A percentile compares a stretch with the other conserved stretches of the same genome.
These are phyloP conservation scores for Aporophyla nigra DNA, from an alignment of 2,888 invertebrate species.

Conservation along the genomic window DNA sequence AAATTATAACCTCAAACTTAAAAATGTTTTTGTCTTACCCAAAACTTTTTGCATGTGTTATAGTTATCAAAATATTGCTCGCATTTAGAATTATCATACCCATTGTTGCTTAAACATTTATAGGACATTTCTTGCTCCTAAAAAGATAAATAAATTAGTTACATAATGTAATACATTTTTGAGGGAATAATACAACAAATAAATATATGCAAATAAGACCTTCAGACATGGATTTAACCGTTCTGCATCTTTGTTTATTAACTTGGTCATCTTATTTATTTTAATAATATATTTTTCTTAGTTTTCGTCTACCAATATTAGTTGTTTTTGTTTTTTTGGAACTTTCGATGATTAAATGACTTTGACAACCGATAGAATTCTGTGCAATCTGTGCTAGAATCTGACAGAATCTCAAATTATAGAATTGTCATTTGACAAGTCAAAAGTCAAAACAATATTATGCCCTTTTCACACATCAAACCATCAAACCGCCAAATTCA, in stretches of 20 bases:
- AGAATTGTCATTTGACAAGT: no score
- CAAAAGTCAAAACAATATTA: not conserved
- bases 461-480: not conserved
- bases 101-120: slow-evolving; percentile 93
- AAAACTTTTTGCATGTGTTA: slow-evolving; percentile 95
- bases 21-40: slow-evolving; percentile 90
- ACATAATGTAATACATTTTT: slow-evolving; percentile 56
- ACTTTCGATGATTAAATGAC: slow-evolving; percentile 1
- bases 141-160: slow-evolving; percentile 73
- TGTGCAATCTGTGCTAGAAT: no score
- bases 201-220: slow-evolving; percentile 67
- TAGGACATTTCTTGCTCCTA: slow-evolving; percentile 94
- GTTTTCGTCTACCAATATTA: not conserved
- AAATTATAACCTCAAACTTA: slow-evolving; percentile 15
- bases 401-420: not conserved
- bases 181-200: not conserved
- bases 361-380: not conserved
- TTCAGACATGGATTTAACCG: slow-evolving; percentile 85
- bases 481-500: not conserved
- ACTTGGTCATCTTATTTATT: slow-evolving; percentile 75
- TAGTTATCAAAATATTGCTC: slow-evolving; percentile 94
- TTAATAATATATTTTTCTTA: not conserved
- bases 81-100: slow-evolving; percentile 93
- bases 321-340: slow-evolving; percentile 43
- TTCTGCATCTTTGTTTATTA: slow-evolving; percentile 80